Evolutionary conservation across 2,113 vertebrate species (phyloP).

Genomic region (Tachysurus fulvidraco): DNA sequence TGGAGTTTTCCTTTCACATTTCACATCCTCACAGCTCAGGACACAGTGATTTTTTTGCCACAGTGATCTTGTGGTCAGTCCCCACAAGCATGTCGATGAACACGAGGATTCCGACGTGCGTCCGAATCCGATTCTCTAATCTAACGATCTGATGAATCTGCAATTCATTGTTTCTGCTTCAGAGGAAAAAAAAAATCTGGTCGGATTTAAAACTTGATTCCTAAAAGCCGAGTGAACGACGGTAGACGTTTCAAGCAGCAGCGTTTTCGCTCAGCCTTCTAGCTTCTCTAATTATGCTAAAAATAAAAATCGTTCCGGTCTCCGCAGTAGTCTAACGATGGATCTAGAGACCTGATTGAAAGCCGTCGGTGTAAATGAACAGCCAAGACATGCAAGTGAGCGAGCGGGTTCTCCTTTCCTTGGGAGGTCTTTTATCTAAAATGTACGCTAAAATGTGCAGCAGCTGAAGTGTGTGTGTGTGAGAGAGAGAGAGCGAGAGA

Average conservation of each 20-base stretch:
- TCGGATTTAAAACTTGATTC: neutral
- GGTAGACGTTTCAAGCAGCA: neutral
- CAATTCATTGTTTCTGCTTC: neutral
- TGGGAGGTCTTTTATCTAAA: neutral
- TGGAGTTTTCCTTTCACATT: conserved; percentile 10
- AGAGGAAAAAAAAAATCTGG: neutral
- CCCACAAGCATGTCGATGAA: neutral
- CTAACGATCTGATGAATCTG: neutral
- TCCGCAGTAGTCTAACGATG: neutral
- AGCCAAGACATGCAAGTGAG: conserved; percentile 13
- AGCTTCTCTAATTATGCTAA: conserved; percentile 1
- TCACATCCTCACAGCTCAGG: neutral
- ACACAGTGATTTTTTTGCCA: conserved; percentile 18
- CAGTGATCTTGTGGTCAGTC: conserved; percentile 1
- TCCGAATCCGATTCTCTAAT: neutral
- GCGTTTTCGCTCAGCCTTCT: neutral
- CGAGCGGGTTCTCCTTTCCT: neutral
- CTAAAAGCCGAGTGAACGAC: neutral
- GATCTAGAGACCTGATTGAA: neutral
- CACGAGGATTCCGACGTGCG: neutral
- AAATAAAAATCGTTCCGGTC: neutral
- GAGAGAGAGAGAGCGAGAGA: neutral
- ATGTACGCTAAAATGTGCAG: conserved; percentile 10
- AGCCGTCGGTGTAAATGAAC: neutral
- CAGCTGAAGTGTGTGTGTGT: neutral